These are phyloP conservation scores for Tokudaia muenninki DNA, from an alignment of 2,797 vertebrate genomes.

Conservation along the genomic window DNA sequence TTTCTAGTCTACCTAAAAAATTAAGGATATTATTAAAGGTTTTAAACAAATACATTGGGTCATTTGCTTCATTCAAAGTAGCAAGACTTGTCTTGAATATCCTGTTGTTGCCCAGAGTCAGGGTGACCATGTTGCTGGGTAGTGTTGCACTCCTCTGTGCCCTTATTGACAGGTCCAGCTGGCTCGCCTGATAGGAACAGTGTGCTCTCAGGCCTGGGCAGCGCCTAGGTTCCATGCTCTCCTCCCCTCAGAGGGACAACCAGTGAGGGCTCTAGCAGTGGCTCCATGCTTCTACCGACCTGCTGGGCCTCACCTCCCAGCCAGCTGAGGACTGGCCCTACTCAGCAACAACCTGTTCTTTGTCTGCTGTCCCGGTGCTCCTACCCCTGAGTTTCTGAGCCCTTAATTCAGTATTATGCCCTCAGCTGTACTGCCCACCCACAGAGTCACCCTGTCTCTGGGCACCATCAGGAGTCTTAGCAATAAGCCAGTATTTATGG, in stretches of 20 bases:
- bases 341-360: neutral
- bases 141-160: neutral
- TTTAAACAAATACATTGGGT: constrained; percentile 45
- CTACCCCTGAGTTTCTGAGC: neutral
- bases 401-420: neutral
- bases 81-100: neutral
- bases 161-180: neutral
- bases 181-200: neutral
- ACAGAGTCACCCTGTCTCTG: neutral
- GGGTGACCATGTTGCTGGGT: neutral
- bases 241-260: neutral
- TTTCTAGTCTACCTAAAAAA: constrained; percentile 48
- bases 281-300: neutral
- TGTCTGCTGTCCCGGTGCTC: neutral
- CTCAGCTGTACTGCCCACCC: neutral
- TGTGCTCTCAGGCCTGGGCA: neutral
- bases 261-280: neutral
- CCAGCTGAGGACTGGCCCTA: neutral
- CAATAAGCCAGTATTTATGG: too few species aligned
- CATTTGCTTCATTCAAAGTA: constrained; percentile 22
- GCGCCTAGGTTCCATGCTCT: neutral
- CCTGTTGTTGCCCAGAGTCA: neutral
- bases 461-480: neutral
- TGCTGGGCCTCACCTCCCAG: neutral
- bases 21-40: constrained; percentile 38